A percentile compares a stretch with the other conserved stretches of the same genome.
Conservation (phyloP, 2,888 invertebrate genomes). For the Dromius quadrimaculatus region DNA sequence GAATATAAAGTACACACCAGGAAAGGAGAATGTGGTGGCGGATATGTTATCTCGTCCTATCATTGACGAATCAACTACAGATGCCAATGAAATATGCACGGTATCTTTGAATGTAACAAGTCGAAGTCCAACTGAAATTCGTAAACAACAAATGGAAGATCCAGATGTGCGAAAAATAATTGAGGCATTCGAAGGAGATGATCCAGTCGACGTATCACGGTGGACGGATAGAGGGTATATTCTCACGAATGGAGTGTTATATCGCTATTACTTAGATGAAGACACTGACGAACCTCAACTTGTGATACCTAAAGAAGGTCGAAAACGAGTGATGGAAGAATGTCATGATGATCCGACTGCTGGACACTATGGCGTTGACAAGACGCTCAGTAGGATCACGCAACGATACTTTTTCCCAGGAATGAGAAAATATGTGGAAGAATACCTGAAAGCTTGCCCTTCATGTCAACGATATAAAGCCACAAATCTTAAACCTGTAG, state of each 20-base stretch:
- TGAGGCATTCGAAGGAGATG: conserved; percentile 27
- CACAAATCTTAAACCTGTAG: conserved; percentile 41
- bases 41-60: conserved; percentile 60
- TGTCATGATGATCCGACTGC: conserved; percentile 65
- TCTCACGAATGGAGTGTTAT: conserved; percentile 49
- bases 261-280: conserved; percentile 32
- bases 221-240: conserved; percentile 46
- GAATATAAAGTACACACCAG: neutral
- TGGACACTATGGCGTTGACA: conserved; percentile 50
- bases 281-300: conserved; percentile 53
- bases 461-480: conserved; percentile 53
- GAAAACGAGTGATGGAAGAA: conserved; percentile 50
- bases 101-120: conserved; percentile 14
- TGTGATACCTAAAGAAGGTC: conserved; percentile 54
- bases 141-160: conserved; percentile 51
- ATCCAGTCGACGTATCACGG: neutral
- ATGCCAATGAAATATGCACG: neutral
- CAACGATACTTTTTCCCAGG: conserved; percentile 51
- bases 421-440: conserved; percentile 35
- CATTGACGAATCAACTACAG: neutral
- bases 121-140: neutral
- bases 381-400: conserved; percentile 15
- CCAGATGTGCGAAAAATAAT: conserved; percentile 48
- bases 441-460: conserved; percentile 44
- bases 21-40: conserved; percentile 59